Conservation (phyloP, 2,888 invertebrate species). For the Periphyllus acericola region DNA sequence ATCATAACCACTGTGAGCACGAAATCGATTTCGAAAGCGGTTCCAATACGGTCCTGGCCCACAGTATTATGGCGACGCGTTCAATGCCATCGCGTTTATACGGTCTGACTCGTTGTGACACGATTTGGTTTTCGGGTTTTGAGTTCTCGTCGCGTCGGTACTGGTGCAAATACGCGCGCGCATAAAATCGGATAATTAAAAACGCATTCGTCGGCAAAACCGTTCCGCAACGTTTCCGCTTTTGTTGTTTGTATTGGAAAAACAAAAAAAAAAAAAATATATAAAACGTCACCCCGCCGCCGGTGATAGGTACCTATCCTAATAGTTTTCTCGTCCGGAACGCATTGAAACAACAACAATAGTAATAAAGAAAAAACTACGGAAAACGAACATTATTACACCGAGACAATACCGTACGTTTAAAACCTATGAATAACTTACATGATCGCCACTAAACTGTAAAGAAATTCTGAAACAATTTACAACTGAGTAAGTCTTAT, state of each 20-base stretch:
- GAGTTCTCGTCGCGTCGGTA: background rate
- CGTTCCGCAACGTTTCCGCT: background rate
- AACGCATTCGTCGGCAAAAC: background rate
- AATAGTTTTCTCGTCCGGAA: background rate
- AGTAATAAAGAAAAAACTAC: background rate
- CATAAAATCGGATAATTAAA: background rate
- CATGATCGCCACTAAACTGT: too few species aligned
- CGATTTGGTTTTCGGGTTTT: background rate
- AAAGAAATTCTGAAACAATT: too few species aligned
- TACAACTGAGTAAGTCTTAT: too few species aligned
- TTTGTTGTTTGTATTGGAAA: background rate
- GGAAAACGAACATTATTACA: background rate
- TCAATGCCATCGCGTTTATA: background rate
- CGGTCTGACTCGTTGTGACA: background rate
- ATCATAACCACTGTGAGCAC: background rate
- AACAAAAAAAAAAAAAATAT: background rate
- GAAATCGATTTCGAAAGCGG: background rate
- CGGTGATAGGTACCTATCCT: background rate
- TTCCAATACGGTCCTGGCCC: background rate
- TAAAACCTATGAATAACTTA: too few species aligned
- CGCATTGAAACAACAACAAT: background rate
- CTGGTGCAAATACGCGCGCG: background rate
- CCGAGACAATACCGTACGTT: background rate
- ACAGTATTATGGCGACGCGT: background rate
- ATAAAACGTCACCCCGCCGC: background rate